A percentile compares a stretch with the other conserved stretches of the same genome.
phyloP scores from a whole-genome alignment of 2,113 vertebrate genomes.

The Pyxicephalus adspersus region DNA sequence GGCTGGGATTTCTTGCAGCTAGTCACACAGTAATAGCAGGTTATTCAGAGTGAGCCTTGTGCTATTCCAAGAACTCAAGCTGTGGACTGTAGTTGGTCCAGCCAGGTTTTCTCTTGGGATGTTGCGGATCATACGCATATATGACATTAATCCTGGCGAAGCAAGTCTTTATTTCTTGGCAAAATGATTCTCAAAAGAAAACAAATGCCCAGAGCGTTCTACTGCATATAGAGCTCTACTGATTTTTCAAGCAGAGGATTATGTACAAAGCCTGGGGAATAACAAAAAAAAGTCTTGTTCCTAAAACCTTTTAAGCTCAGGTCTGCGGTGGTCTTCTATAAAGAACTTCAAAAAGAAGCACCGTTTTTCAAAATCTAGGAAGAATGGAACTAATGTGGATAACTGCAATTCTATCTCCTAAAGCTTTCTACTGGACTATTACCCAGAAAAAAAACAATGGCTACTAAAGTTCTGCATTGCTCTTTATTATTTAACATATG shows the following conservation, averaged over 20 bases:
- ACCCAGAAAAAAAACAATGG: background rate
- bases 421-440: background rate
- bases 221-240: too few relatives aligned
- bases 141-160: background rate
- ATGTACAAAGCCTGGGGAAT: background rate
- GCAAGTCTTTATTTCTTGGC: background rate
- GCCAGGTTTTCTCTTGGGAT: too few relatives aligned
- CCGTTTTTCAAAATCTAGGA: background rate
- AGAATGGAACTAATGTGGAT: conserved; percentile 30
- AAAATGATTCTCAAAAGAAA: background rate
- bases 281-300: background rate
- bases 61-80: background rate
- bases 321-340: background rate
- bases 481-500: background rate
- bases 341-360: background rate
- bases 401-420: background rate
- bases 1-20: background rate
- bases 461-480: background rate
- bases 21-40: background rate
- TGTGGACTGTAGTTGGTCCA: background rate
- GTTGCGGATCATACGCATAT: background rate
- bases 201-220: too few relatives aligned
- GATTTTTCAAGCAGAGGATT: too few relatives aligned
- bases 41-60: background rate
- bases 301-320: background rate